phyloP scores from a whole-genome alignment of 2,113 vertebrate genomes.

The Petroica traversi region DNA sequence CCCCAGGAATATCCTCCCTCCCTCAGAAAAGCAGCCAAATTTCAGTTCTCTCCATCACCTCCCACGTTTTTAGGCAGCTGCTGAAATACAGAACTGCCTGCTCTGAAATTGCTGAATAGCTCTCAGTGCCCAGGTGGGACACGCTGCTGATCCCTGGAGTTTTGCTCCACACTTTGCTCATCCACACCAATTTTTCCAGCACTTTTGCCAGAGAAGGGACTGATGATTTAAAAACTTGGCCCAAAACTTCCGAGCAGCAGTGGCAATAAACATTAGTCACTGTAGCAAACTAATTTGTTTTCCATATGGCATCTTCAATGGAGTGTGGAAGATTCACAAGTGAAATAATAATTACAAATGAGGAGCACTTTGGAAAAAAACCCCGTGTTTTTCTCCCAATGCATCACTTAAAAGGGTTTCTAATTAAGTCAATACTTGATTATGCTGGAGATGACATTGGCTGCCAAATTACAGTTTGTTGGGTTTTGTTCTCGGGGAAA shows the following conservation, averaged over 20 bases:
- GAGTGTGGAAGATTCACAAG: conserved; percentile 53
- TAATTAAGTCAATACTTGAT: conserved; percentile 66
- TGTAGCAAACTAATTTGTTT: conserved; percentile 63
- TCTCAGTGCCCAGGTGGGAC: neutral
- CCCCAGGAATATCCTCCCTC: neutral
- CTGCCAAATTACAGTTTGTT: conserved; percentile 43
- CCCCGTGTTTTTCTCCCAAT: conserved; percentile 42
- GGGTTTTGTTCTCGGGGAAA: conserved; percentile 20
- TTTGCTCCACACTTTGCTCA: neutral
- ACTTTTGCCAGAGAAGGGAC: neutral
- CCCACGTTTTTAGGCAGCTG: neutral
- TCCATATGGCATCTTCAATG: conserved; percentile 54
- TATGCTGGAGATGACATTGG: conserved; percentile 54
- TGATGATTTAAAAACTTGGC: conserved; percentile 35
- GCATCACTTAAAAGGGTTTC: conserved; percentile 67
- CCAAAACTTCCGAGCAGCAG: conserved; percentile 51
- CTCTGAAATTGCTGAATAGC: neutral
- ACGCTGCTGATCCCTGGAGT: neutral
- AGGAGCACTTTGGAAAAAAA: conserved; percentile 47
- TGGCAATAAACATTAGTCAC: conserved; percentile 50
- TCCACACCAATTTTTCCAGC: neutral
- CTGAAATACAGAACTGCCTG: neutral
- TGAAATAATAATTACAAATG: conserved; percentile 63
- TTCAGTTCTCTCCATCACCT: neutral
- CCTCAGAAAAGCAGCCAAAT: neutral